Evolutionary conservation across 2,113 vertebrate genomes (phyloP).

Genomic region (Eolophus roseicapilla): DNA sequence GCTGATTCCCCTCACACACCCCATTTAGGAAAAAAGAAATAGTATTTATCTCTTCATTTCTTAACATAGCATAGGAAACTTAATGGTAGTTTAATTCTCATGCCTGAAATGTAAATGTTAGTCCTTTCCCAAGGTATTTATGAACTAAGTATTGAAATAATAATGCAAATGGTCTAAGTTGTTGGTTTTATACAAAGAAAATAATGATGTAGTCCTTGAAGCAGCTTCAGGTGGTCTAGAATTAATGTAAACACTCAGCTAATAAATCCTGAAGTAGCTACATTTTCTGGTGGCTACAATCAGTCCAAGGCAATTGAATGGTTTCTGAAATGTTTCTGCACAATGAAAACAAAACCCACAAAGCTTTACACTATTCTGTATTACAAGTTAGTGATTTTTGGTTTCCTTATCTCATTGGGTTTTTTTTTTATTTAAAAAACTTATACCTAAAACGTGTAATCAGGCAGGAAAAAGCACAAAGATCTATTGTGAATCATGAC

Average conservation of each 20-base stretch:
- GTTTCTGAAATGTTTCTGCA: neutral
- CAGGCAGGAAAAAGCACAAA: neutral
- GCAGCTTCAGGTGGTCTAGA: neutral
- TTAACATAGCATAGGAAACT: neutral
- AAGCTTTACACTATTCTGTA: neutral
- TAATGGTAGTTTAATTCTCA: neutral
- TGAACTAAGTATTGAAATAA: neutral
- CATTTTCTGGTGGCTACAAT: neutral
- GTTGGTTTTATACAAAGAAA: neutral
- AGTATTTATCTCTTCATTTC: neutral
- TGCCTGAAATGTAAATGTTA: neutral
- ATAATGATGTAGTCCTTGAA: neutral
- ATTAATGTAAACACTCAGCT: neutral
- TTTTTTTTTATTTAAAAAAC: neutral
- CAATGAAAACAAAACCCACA: neutral
- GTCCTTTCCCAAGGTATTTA: neutral
- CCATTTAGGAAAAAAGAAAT: neutral
- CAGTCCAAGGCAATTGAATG: neutral
- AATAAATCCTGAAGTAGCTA: neutral
- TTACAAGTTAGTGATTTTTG: fast-evolving
- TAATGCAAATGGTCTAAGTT: neutral
- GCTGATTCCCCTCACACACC: neutral
- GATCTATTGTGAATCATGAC: no score
- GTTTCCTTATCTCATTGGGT: neutral
- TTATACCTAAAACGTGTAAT: neutral